Percentiles rank a stretch among this genome's conserved stretches.
Conservation (phyloP, 92 coral and sea anemone species). For the Parazoanthus darwini region DNA sequence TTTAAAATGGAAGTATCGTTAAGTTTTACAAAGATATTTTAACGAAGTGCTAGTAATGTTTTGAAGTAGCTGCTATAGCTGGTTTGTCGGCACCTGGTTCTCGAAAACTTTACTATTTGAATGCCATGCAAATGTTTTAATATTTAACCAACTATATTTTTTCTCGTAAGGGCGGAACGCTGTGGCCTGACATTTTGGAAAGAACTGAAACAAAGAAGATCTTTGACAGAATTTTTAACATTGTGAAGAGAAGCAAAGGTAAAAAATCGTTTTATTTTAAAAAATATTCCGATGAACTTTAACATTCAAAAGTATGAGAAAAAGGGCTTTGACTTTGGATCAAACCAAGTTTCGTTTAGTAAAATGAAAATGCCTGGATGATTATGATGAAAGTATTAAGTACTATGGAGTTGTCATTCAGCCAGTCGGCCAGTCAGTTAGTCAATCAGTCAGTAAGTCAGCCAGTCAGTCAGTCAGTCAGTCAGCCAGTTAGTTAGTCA, state of each 20-base stretch:
- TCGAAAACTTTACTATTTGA: neutral
- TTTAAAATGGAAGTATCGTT: too few species aligned
- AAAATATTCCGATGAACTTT: neutral
- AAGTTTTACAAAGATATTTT: neutral
- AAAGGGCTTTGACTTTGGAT: neutral
- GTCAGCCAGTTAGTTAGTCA: too few species aligned
- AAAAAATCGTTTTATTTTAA: neutral
- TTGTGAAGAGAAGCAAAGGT: constrained; percentile 75
- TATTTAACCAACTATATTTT: neutral
- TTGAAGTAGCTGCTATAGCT: too few species aligned
- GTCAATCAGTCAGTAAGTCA: too few species aligned
- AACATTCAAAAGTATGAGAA: neutral
- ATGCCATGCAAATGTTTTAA: too few species aligned
- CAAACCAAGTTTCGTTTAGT: neutral
- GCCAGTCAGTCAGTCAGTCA: too few species aligned
- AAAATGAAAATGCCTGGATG: too few species aligned
- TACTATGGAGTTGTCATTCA: too few species aligned
- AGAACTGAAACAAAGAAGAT: constrained; percentile 66
- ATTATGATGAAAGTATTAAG: too few species aligned
- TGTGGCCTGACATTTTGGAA: constrained; percentile 78
- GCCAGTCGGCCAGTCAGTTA: too few species aligned
- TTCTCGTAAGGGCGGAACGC: constrained; percentile 60
- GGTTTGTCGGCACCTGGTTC: too few species aligned
- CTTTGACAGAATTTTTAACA: constrained; percentile 63
- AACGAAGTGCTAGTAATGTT: neutral